A percentile compares a stretch with the other conserved stretches of the same genome.
Evolutionary conservation across 2,888 invertebrate species (phyloP).

Genomic region (Stegana nigrithorax): DNA sequence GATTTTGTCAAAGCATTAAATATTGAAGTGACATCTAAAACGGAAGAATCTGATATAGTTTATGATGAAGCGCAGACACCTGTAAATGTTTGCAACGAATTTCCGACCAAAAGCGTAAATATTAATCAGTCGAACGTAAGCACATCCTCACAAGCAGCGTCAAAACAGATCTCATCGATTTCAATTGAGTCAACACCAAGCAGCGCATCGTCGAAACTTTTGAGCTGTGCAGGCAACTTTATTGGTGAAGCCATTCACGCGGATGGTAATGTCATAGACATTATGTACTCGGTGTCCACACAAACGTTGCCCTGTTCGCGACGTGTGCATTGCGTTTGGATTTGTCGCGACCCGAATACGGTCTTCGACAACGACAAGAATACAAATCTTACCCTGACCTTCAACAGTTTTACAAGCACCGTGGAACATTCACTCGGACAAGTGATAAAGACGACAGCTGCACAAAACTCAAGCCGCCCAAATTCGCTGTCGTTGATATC

Average conservation of each 20-base stretch:
- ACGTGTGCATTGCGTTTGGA: slow-evolving; percentile 74
- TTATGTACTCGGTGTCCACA: slow-evolving; percentile 71
- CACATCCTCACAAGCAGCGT: background rate
- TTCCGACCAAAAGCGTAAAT: slow-evolving; percentile 19
- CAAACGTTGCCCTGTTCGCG: slow-evolving; percentile 68
- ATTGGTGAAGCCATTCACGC: slow-evolving; percentile 51
- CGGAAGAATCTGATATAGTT: slow-evolving; percentile 15
- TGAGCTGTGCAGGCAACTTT: slow-evolving; percentile 47
- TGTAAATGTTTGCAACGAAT: slow-evolving; percentile 31
- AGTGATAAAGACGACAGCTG: slow-evolving; percentile 50
- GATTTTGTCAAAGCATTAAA: background rate
- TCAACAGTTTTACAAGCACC: slow-evolving; percentile 68
- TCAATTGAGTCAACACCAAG: slow-evolving; percentile 25
- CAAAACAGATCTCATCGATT: background rate
- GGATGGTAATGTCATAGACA: slow-evolving; percentile 51
- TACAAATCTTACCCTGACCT: slow-evolving; percentile 67
- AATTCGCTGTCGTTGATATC: slow-evolving; percentile 71
- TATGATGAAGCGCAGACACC: slow-evolving; percentile 34
- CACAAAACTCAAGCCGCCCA: slow-evolving; percentile 70
- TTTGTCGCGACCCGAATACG: slow-evolving; percentile 70
- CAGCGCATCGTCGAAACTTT: slow-evolving; percentile 25
- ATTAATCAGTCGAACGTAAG: slow-evolving; percentile 19
- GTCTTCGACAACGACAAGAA: slow-evolving; percentile 41
- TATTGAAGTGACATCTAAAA: background rate
- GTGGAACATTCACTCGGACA: slow-evolving; percentile 64